A percentile compares a stretch with the other conserved stretches of the same genome.
These are phyloP conservation scores for Thalassarche chlororhynchos DNA, from an alignment of 2,113 vertebrate genomes.

Conservation along the genomic window DNA sequence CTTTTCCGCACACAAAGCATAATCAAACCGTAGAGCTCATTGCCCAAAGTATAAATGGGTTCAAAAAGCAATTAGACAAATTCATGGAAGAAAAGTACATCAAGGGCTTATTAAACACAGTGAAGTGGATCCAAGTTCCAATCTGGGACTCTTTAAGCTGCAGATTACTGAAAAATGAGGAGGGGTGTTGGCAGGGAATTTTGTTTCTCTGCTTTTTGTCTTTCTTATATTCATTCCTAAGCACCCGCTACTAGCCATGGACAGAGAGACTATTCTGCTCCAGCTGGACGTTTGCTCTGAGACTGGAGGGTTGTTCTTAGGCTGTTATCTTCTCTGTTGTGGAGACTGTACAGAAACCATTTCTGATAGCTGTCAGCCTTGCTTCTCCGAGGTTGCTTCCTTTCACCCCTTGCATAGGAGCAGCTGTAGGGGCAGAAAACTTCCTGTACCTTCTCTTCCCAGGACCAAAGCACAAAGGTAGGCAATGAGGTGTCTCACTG, in stretches of 20 bases:
- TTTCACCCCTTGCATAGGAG: background rate
- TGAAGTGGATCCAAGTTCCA: slow-evolving; percentile 62
- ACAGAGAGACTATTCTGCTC: background rate
- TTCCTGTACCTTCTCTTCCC: background rate
- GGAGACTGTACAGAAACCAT: background rate
- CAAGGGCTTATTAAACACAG: slow-evolving; percentile 63
- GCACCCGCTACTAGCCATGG: background rate
- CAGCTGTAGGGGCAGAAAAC: accelerated
- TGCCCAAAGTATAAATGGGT: slow-evolving; percentile 55
- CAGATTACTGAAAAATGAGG: slow-evolving; percentile 39
- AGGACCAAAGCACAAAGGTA: background rate
- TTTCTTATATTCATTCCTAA: background rate
- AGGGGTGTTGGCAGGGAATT: slow-evolving; percentile 4
- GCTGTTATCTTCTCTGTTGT: background rate
- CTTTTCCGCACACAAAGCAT: slow-evolving; percentile 33
- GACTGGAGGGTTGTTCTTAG: background rate
- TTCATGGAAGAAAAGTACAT: slow-evolving; percentile 63
- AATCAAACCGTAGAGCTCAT: slow-evolving; percentile 45
- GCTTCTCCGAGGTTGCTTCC: background rate
- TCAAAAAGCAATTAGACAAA: slow-evolving; percentile 70
- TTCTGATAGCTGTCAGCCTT: background rate
- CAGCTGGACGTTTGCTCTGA: background rate
- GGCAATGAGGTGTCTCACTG: background rate
- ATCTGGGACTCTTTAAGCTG: slow-evolving; percentile 42
- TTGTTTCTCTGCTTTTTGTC: background rate